Evolutionary conservation across 2,797 vertebrate species (phyloP).

Genomic region (Rachycentron canadum): DNA sequence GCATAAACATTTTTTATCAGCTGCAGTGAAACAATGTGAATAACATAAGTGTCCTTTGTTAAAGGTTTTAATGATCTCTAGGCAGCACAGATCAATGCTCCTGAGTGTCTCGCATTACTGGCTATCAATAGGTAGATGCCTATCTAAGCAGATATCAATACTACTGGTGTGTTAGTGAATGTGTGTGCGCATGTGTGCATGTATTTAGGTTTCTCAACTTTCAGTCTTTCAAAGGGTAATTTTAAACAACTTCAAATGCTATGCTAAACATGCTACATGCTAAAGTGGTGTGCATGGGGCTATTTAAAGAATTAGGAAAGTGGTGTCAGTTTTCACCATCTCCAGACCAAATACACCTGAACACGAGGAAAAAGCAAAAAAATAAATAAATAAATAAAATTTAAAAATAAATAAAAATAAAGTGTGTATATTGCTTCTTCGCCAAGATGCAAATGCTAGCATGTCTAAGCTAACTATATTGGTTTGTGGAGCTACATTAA

Average conservation of each 20-base stretch:
- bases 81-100: slow-evolving; percentile 73
- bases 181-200: slow-evolving; percentile 1
- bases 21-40: slow-evolving; percentile 24
- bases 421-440: too few relatives aligned
- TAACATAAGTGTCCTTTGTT: slow-evolving; percentile 51
- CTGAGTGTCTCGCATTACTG: slow-evolving; percentile 74
- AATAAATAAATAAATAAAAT: too few relatives aligned
- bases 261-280: not conserved
- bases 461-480: too few relatives aligned
- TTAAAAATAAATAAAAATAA: too few relatives aligned
- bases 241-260: not conserved
- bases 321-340: too few relatives aligned
- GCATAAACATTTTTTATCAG: not conserved
- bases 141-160: slow-evolving; percentile 71
- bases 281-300: not conserved
- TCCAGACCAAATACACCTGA: too few relatives aligned
- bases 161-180: slow-evolving; percentile 39
- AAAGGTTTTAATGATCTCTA: slow-evolving; percentile 73
- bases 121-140: slow-evolving; percentile 71
- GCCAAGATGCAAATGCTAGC: too few relatives aligned
- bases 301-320: too few relatives aligned
- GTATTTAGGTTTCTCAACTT: not conserved
- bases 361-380: too few relatives aligned
- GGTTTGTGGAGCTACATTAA: too few relatives aligned
- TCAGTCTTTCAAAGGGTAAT: not conserved